Evolutionary conservation across 1,140 invertebrate genomes (phyloP).

Genomic region (Papilio glaucus): DNA sequence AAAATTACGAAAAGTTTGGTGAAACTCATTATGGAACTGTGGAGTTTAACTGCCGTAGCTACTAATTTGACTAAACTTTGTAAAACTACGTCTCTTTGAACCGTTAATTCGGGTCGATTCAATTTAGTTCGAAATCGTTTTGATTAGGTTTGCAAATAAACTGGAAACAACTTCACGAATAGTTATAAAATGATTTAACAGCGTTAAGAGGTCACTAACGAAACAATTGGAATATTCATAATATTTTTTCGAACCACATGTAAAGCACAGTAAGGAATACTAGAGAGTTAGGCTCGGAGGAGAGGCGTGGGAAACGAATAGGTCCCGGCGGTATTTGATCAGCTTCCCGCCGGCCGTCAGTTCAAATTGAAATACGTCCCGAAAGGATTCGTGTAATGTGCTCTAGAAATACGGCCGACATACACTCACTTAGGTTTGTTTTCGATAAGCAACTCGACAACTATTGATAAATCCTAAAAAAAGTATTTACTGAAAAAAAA

Average conservation of each 20-base stretch:
- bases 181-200: neutral
- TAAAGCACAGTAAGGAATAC: neutral
- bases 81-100: constrained; percentile 4
- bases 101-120: neutral
- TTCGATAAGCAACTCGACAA: neutral
- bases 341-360: constrained; percentile 8
- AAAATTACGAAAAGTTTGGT: too few species aligned
- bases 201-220: neutral
- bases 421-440: neutral
- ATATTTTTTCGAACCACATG: neutral
- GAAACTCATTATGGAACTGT: neutral
- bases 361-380: constrained; percentile 19
- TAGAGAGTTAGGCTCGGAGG: neutral
- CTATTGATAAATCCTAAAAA: too few species aligned
- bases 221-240: neutral
- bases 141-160: neutral
- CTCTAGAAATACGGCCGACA: neutral
- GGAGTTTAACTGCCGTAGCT: neutral
- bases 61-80: neutral
- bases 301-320: neutral
- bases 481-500: too few species aligned
- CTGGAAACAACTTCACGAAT: neutral
- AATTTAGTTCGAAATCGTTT: constrained; percentile 9
- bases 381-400: constrained; percentile 5
- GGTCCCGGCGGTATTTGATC: constrained; percentile 7